Evolutionary conservation across 2,113 vertebrate genomes (phyloP), one percentile per base, ranked within the genome.

Genomic region (Atlantisia rogersi): DNA sequence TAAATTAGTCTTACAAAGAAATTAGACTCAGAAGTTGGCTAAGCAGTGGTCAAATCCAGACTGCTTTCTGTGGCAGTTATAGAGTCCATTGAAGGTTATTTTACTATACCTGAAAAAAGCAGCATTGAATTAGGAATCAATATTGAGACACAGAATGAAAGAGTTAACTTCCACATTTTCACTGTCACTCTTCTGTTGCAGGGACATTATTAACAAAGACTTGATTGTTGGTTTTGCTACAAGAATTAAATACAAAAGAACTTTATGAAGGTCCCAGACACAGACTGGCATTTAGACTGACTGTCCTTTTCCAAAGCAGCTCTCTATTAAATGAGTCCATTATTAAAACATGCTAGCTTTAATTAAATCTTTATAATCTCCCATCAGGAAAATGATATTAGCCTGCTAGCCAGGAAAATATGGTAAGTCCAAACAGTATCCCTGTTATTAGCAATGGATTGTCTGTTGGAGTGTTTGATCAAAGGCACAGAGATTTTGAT

Each of bases 291-390:
- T 96, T 95, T 92, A 96, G 65, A 35, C 52, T 35, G 40, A 87
- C 76, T 90, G 77, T 96, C 93, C 76, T 96, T 92, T 96, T 82
- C 68, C 71, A 97, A 97, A 96, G 82, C 69, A 82, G 68, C 44
- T 92, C 92, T 90, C 44, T 92, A 26, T 92, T 94, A 95, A 96
- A 94, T 50, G 60, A 96, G 18, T 48, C 64, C 85, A 81, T 96
- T 95, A 95, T 94, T 93, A 81, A 80, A 94, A 86, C 39, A n/a
- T 55, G 39, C 80, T 69, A 85, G 70, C 19, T 96, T 97, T 97
- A 94, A 95, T 97, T 97, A 97, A 94, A 92, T 81, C 84, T 85
- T 63, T 63, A 4, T 94, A 96, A 96, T 86, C 94, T 96, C 69
- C 53, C n/a, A 71, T 91, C 60, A 94, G 88, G 68, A 94, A 95